These are phyloP conservation scores for Manacus vitellinus DNA, from an alignment of 2,113 vertebrate genomes.

Conservation along the genomic window DNA sequence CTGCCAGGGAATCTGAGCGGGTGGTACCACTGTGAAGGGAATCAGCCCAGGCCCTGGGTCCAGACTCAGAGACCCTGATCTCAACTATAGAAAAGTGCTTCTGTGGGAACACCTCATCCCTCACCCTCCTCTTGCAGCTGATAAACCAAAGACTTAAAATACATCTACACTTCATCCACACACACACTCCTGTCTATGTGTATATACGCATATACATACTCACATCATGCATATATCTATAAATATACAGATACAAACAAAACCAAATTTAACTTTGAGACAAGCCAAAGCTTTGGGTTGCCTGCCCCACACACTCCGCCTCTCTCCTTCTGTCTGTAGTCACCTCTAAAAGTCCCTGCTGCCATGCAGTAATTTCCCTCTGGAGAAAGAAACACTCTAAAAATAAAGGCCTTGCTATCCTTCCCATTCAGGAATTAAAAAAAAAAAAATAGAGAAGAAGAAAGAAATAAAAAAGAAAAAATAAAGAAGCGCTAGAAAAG, in stretches of 20 bases:
- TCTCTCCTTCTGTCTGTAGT: neutral
- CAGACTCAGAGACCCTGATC: neutral
- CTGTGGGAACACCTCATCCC: neutral
- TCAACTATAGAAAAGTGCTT: neutral
- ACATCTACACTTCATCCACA: neutral
- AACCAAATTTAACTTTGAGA: neutral
- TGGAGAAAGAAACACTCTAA: neutral
- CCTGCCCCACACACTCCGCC: neutral
- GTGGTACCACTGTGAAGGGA: neutral
- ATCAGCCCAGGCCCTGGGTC: neutral
- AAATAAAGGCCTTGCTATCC: slow-evolving; percentile 18
- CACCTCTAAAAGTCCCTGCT: slow-evolving; percentile 27
- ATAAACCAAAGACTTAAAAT: neutral
- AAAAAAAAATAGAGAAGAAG: neutral
- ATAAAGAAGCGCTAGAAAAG: neutral
- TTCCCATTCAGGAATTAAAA: neutral
- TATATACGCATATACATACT: too few relatives aligned
- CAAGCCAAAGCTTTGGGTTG: neutral
- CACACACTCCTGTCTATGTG: neutral
- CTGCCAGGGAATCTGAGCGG: neutral
- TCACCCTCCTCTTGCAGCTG: neutral
- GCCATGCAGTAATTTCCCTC: neutral
- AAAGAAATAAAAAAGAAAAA: neutral
- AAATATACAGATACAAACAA: neutral
- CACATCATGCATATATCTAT: neutral